phyloP scores from a whole-genome alignment of 2,113 vertebrate species.

The Guaruba guarouba region DNA sequence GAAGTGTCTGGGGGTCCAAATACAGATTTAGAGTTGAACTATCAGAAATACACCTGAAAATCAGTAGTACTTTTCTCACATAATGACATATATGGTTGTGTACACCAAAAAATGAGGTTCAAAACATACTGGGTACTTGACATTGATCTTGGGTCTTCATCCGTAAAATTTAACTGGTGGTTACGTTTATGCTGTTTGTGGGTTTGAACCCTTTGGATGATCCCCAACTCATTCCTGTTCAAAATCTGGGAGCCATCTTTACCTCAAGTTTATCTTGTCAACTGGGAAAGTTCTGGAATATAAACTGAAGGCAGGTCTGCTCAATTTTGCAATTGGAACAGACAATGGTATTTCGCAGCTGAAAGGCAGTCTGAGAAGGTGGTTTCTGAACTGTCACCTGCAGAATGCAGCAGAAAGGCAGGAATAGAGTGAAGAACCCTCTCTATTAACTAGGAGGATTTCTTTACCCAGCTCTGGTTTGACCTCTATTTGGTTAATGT shows the following conservation, averaged over 20 bases:
- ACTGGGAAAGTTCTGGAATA: background rate
- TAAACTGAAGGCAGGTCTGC: background rate
- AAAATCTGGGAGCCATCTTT: background rate
- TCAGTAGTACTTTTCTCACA: background rate
- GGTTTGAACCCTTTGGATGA: background rate
- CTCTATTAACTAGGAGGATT: background rate
- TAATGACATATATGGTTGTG: background rate
- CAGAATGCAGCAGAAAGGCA: background rate
- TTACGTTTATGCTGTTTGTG: background rate
- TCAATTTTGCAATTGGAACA: background rate
- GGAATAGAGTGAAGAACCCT: background rate
- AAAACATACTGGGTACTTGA: background rate
- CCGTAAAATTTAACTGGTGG: background rate
- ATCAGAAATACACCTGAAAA: background rate
- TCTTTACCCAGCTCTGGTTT: background rate
- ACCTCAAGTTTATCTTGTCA: background rate
- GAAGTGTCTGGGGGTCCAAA: background rate
- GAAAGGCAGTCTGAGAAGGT: background rate
- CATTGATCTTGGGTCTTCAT: background rate
- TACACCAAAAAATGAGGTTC: background rate
- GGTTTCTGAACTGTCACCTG: background rate
- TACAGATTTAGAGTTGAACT: background rate
- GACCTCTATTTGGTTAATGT: background rate
- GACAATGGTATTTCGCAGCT: background rate
- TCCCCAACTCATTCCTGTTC: background rate